Percentiles rank a stretch among this genome's conserved stretches.
Evolutionary conservation across 2,888 invertebrate species (phyloP).

Genomic region (Onthophagus sagittarius): DNA sequence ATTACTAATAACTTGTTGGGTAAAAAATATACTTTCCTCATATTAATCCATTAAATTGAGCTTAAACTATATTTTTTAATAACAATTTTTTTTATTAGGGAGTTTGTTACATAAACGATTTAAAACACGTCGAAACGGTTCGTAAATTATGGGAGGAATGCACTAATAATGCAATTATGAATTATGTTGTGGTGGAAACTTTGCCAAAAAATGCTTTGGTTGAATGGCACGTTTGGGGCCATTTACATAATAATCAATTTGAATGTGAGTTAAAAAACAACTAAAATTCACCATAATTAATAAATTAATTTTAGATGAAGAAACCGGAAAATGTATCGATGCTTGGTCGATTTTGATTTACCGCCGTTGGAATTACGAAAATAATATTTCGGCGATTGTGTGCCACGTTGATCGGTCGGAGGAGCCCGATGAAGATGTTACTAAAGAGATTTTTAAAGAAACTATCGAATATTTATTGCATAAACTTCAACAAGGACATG

Average conservation of each 20-base stretch:
- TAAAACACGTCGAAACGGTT: constrained; percentile 67
- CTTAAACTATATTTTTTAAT: too few species aligned
- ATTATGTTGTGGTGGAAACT: constrained; percentile 78
- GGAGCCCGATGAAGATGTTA: constrained; percentile 48
- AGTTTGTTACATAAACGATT: constrained; percentile 81
- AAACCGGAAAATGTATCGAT: constrained; percentile 82
- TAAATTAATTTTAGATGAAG: constrained; percentile 63
- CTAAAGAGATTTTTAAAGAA: constrained; percentile 52
- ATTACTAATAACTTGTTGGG: too few species aligned
- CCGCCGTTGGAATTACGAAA: constrained; percentile 85
- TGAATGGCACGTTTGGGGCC: constrained; percentile 94
- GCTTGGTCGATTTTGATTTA: constrained; percentile 75
- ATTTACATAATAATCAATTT: constrained; percentile 80
- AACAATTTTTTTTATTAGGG: constrained; percentile 55
- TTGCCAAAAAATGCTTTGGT: constrained; percentile 77
- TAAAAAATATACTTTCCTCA: too few species aligned
- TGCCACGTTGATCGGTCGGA: constrained; percentile 63
- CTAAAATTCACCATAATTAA: constrained; percentile 21
- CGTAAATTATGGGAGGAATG: constrained; percentile 77
- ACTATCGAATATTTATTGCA: constrained; percentile 53
- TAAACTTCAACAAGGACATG: constrained; percentile 54
- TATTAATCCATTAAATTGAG: too few species aligned
- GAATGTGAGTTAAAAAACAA: constrained; percentile 62
- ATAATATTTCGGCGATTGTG: constrained; percentile 80
- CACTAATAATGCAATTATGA: constrained; percentile 82